Base-by-base conservation (phyloP, 2,113 vertebrate species). In the Gyps fulvus region DNA sequence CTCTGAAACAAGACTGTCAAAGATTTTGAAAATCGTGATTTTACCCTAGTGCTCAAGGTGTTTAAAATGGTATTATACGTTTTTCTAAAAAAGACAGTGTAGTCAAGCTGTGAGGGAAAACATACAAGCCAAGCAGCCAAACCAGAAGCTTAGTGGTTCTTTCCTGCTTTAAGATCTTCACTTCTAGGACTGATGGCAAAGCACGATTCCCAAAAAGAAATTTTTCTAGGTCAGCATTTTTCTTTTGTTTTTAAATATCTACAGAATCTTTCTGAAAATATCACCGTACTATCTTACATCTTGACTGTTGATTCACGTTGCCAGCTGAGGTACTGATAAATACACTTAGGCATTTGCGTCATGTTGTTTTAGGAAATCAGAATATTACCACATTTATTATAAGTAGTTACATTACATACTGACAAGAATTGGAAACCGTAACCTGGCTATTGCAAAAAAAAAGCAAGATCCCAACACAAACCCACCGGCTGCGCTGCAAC, bases 401-500 rank as follows among this genome's bases (percentile, higher is more conserved):
- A 79, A 79, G 9, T 2, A 32, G 66, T 12, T 54, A 18, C 66
- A 17, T 36, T 8, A 19, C 34, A 52, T 0, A 13, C 34, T 1
- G 63, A 45, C 67, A 76, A 0, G 3, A 69, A 34, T 0, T 23
- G 38, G 42, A 36, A 78, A 67, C 29, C 16, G 10, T 23, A 65
- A 45, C 20, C 11, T 0, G 20, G 29, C 36, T 42, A 10, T 0
- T 5, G 13, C 21, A 50, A 26, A 20, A 12, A 12, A 47, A 73
- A 29, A 47, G 12, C 31, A 21, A 34, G 31, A 38, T 16, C 32
- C 12, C 2, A 20, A 4, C 38, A 17, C 6, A 40, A 49, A 34
- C 2, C 34, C 55, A 11, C 10, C 0, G 8, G 3, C 31, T 1
- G 3, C 43, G 6, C 50, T 19, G 8, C 16, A 38, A 2, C 18